Evolutionary conservation across 1,140 invertebrate species (phyloP), one percentile per base, ranked within the genome.

Genomic region (Hesperophylax magnus): DNA sequence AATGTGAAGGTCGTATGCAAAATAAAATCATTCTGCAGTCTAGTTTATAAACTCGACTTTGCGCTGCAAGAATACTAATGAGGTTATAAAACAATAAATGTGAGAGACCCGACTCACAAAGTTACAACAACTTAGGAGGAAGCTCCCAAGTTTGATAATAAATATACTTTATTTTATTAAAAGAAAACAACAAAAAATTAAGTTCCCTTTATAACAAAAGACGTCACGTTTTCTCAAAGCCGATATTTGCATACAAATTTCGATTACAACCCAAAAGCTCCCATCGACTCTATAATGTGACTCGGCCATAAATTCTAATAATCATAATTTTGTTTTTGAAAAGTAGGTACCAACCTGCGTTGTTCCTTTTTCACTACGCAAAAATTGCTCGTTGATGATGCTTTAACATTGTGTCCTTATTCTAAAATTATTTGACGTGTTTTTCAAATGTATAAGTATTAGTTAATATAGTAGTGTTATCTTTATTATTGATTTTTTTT

Each of bases 211-310:
- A 67, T 18, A 72, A 52, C 18, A 54, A 72, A 72, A 52, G 69
- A 31, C 52, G 69, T 22, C 69, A 72, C 69, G 69, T 72, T 47
- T 72, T 11, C 52, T 22, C 15, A 72, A 54, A 72, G 8, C 47
- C 69, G 52, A 53, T 72, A 54, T 75, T 75, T 75, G 52, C 72
- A 75, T 75, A 17, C 11, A 60, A 75, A 75, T 34, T 75, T 75
- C 72, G 54, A 75, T 60, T 15, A 75, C 72, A 58, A 60, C 11
- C n/a, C 22, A 3, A 56, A 75, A 34, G 54, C 72, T 75, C 53
- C n/a, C n/a, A n/a, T 34, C 54, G 8, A 31, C n/a, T n/a, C n/a
- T 75, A 58, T 47, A 14, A 60, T 17, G 24, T 58, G 53, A 60
- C 24, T 56, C 24, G 4, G 7, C 20, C 20, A 47, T 47, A 47